Percentiles rank a stretch among this genome's conserved stretches.
phyloP scores from a whole-genome alignment of 1,140 invertebrate species.

The Wiebesia pumilae region DNA sequence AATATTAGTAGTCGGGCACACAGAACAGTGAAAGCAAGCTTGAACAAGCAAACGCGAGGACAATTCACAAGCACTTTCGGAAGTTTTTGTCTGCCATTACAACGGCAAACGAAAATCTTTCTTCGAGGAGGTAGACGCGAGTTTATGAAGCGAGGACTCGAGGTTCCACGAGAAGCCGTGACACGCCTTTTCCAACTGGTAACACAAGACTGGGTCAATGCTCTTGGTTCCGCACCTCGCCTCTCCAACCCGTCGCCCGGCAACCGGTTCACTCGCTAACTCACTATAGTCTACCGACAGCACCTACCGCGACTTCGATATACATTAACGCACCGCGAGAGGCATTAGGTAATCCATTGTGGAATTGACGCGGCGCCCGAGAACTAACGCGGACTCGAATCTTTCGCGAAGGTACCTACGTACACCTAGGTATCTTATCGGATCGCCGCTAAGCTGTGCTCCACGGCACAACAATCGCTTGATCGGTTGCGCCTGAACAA shows the following conservation, averaged over 20 bases:
- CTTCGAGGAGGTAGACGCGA: too few relatives aligned
- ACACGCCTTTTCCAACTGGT: slow-evolving; percentile 24
- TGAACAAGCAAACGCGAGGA: background rate
- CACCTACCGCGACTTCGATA: background rate
- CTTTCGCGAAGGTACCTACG: background rate
- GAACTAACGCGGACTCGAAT: background rate
- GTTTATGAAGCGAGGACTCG: background rate
- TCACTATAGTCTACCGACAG: background rate
- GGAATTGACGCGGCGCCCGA: background rate
- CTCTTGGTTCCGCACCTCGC: background rate
- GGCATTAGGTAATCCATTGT: background rate
- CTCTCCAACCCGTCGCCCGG: background rate
- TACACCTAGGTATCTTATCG: too few relatives aligned
- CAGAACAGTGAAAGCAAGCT: background rate
- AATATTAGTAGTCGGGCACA: background rate
- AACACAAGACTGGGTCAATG: slow-evolving; percentile 36
- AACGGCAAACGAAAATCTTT: slow-evolving; percentile 24
- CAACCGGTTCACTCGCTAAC: background rate
- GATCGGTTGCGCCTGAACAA: slow-evolving; percentile 14
- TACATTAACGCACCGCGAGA: background rate
- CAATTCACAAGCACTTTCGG: background rate
- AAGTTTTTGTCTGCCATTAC: background rate
- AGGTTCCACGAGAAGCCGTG: background rate
- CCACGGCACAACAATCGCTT: slow-evolving; percentile 23
- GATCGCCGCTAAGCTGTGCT: background rate